A percentile compares a stretch with the other conserved stretches of the same genome.
Evolutionary conservation across 2,113 vertebrate species (phyloP).

Genomic region (Carollia perspicillata): DNA sequence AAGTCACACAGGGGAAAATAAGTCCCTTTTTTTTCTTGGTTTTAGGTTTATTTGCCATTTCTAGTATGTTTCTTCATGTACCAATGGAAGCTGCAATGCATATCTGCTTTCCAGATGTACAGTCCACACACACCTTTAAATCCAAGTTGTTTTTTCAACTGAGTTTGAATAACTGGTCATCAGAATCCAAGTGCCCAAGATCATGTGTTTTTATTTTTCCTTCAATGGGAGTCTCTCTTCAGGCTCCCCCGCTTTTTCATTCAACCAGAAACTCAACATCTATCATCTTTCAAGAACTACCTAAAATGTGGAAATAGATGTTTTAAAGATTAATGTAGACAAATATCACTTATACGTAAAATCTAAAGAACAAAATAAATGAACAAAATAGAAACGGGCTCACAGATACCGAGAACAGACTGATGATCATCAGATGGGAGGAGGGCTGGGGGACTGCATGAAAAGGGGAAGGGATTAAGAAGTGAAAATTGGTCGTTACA

Average conservation of each 20-base stretch:
- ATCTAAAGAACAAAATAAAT: not conserved
- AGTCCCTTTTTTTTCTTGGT: not conserved
- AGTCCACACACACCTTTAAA: not conserved
- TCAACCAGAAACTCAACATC: not conserved
- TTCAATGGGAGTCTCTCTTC: not conserved
- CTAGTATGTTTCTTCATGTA: not conserved
- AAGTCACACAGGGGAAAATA: not conserved
- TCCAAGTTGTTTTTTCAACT: not conserved
- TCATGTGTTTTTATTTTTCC: not conserved
- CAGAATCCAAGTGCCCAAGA: not conserved
- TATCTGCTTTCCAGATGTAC: not conserved
- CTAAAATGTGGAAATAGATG: not conserved
- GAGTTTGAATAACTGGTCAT: not conserved
- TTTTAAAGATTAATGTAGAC: not conserved
- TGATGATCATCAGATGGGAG: not conserved
- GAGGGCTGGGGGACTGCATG: not conserved
- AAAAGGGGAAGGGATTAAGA: not conserved
- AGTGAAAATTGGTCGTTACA: not conserved
- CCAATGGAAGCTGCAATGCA: fast-evolving
- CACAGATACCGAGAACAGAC: not conserved
- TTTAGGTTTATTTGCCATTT: not conserved
- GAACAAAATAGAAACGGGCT: not conserved
- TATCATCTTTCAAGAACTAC: not conserved
- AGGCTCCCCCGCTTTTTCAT: not conserved
- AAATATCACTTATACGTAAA: not conserved